Base-by-base conservation (phyloP, 2,888 invertebrate genomes). In the Anthophora plumipes region DNA sequence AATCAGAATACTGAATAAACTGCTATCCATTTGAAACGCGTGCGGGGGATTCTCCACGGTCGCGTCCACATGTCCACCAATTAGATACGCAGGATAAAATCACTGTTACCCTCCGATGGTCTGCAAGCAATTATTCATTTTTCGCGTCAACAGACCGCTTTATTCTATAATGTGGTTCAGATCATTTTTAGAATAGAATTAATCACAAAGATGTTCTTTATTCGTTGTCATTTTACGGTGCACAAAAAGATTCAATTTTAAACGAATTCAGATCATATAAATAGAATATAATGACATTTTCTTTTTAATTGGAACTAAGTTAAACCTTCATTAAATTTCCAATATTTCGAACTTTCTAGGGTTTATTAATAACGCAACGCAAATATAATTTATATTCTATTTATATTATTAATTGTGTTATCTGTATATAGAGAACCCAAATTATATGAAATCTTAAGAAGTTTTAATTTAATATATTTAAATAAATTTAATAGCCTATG, bases 1-100 rank as follows among this genome's bases (percentile, higher is more conserved):
- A 81, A 83, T 79, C 67, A 52, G 78, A 69, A 77, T 85, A 84
- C 81, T 84, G 84, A 87, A 91, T 88, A 80, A 83, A 89, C 87
- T 77, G 85, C 83, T 85, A 88, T 84, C 84, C 88, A 88, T 89
- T 90, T 85, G 76, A 87, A 89, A 80, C 71, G 87, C 85, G 81
- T 73, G 84, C 81, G 67, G 71, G 83, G 71, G 82, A 91, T 90
- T 91, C 81, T 91, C 84, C 88, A 91, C 90, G 91, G 89, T 90
- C 77, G 85, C 87, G 86, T 88, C 89, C 89, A 85, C 91, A 89
- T 87, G 87, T 85, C 82, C 74, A 67, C 76, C 86, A 88, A 90
- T 90, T 90, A 86, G 84, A 84, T 78, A 86, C 86, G 72, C 78
- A 25, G 79, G 77, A 88, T 87, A 82, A 85, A 79, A 87, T 80